These are phyloP conservation scores for Cephus cinctus DNA, from an alignment of 1,140 invertebrate genomes.

Conservation along the genomic window DNA sequence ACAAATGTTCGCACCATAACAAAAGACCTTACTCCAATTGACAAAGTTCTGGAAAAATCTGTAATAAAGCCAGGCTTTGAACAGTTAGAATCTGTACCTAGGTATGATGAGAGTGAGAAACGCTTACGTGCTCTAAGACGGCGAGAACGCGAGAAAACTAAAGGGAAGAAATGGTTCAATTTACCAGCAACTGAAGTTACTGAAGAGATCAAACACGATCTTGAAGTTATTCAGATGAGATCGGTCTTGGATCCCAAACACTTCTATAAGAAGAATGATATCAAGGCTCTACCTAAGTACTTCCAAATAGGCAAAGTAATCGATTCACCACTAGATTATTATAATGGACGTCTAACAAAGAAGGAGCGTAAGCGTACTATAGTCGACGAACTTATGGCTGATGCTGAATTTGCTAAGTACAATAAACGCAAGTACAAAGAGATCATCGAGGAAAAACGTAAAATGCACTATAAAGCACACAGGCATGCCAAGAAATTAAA, in stretches of 20 bases:
- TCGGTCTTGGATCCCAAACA: slow-evolving; percentile 87
- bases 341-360: slow-evolving; percentile 75
- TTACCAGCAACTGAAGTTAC: slow-evolving; percentile 85
- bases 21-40: slow-evolving; percentile 24
- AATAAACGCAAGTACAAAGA: slow-evolving; percentile 83
- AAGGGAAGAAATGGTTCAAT: slow-evolving; percentile 85
- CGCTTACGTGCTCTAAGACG: slow-evolving; percentile 61
- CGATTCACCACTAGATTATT: slow-evolving; percentile 72
- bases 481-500: slow-evolving; percentile 57
- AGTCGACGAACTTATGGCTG: slow-evolving; percentile 88
- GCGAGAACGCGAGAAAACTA: slow-evolving; percentile 71
- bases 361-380: slow-evolving; percentile 86
- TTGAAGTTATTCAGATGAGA: slow-evolving; percentile 88
- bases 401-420: slow-evolving; percentile 83
- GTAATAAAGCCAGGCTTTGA: slow-evolving; percentile 69
- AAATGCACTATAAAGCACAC: slow-evolving; percentile 59
- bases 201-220: slow-evolving; percentile 81
- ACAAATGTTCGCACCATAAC: slow-evolving; percentile 14
- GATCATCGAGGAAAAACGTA: slow-evolving; percentile 72
- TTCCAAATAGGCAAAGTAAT: slow-evolving; percentile 80
- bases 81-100: slow-evolving; percentile 61
- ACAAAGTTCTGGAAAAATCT: slow-evolving; percentile 62
- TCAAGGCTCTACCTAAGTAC: slow-evolving; percentile 84
- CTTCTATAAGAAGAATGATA: slow-evolving; percentile 92
- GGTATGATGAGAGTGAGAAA: slow-evolving; percentile 61